Conservation (phyloP, 2,113 vertebrate species). For the Myotis lucifugus region DNA sequence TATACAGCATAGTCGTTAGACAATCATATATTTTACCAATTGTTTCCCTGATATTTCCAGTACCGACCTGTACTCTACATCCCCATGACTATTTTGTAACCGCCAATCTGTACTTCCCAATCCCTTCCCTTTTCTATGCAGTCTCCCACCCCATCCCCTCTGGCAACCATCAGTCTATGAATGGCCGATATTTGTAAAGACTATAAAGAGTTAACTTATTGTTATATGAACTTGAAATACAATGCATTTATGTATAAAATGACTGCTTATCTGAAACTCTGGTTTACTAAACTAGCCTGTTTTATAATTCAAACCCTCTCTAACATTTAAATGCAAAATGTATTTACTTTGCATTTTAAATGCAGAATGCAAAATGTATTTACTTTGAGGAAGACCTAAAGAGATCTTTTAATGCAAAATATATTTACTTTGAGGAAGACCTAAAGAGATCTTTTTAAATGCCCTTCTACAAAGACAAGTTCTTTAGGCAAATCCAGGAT, state of each 20-base stretch:
- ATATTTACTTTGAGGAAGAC: neutral
- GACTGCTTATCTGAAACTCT: neutral
- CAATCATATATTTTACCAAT: neutral
- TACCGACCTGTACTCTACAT: neutral
- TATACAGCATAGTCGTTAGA: neutral
- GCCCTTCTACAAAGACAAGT: neutral
- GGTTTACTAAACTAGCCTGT: constrained; percentile 2
- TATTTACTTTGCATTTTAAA: neutral
- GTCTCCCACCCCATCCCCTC: neutral
- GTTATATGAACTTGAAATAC: constrained; percentile 23
- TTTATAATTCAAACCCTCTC: constrained; percentile 1
- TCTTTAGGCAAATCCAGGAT: neutral
- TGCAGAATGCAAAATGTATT: neutral
- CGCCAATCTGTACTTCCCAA: neutral
- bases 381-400: neutral
- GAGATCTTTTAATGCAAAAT: neutral
- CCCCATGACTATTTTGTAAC: neutral
- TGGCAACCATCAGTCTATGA: neutral
- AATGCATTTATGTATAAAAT: neutral
- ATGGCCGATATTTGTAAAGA: neutral
- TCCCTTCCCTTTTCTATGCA: neutral
- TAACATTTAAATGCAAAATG: neutral
- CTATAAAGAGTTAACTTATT: neutral
- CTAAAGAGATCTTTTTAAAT: constrained; percentile 18
- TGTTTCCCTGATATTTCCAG: neutral